Conservation (phyloP, 1,140 invertebrate genomes). For the Trachymyrmex cornetzi region DNA sequence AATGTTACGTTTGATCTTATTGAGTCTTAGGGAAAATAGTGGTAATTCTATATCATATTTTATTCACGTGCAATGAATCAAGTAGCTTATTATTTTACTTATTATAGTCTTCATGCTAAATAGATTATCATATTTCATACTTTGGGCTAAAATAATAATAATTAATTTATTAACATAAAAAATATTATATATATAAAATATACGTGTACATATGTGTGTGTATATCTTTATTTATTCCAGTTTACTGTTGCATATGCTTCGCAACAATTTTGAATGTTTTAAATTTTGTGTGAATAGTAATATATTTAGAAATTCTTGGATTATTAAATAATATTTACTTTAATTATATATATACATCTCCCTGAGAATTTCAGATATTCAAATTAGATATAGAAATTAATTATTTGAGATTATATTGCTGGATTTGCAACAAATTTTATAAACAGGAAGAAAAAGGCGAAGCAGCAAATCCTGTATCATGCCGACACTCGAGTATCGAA, state of each 20-base stretch:
- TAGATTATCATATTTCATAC: too few species aligned
- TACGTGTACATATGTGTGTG: too few species aligned
- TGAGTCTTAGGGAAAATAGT: background rate
- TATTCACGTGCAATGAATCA: background rate
- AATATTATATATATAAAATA: too few species aligned
- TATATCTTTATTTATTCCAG: background rate
- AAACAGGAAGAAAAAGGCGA: background rate
- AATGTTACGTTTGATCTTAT: background rate
- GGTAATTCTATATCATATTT: background rate
- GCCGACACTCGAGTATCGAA: background rate
- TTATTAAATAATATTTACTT: background rate
- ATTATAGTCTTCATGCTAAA: background rate
- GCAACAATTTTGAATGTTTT: background rate
- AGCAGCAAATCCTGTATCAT: background rate
- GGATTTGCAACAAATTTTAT: background rate
- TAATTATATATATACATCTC: slow-evolving; percentile 8
- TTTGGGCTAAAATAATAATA: too few species aligned
- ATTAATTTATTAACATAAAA: too few species aligned
- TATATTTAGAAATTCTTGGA: background rate
- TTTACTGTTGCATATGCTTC: background rate
- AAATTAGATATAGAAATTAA: background rate
- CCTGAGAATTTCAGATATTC: background rate
- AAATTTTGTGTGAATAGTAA: background rate
- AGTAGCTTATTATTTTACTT: background rate
- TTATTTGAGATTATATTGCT: background rate